Conservation (phyloP, 2,888 invertebrate species). For the Apeira syringaria region DNA sequence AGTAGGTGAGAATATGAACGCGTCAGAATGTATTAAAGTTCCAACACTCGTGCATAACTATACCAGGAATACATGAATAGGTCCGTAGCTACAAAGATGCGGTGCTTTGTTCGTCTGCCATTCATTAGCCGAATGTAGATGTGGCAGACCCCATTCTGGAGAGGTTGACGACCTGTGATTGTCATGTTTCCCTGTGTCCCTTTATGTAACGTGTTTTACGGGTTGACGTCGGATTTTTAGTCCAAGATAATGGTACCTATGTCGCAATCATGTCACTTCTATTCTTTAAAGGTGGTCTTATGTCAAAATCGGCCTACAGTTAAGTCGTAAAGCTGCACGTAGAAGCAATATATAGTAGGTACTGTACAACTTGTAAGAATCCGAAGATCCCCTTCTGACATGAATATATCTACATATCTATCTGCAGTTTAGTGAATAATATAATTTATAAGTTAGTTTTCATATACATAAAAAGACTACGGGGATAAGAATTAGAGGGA, state of each 20-base stretch:
- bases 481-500: too few species aligned
- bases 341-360: too few species aligned
- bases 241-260: conserved; percentile 42
- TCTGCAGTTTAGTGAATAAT: too few species aligned
- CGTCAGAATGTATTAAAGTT: conserved; percentile 25
- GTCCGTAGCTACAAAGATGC: conserved; percentile 51
- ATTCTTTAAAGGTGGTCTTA: conserved; percentile 22
- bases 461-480: too few species aligned
- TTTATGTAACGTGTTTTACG: conserved; percentile 69
- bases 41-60: conserved; percentile 39
- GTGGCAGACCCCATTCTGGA: conserved; percentile 67
- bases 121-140: conserved; percentile 77
- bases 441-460: too few species aligned
- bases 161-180: conserved; percentile 72
- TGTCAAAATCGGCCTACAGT: neutral
- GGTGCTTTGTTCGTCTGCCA: conserved; percentile 71
- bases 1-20: conserved; percentile 13
- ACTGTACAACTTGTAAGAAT: too few species aligned
- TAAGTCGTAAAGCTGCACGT: too few species aligned
- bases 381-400: too few species aligned
- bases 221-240: conserved; percentile 56
- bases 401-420: too few species aligned
- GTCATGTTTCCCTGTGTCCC: conserved; percentile 63
- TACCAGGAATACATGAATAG: conserved; percentile 55
- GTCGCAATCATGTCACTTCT: conserved; percentile 41